Conservation (phyloP, 2,797 vertebrate genomes). For the Urosaurus nigricauda region DNA sequence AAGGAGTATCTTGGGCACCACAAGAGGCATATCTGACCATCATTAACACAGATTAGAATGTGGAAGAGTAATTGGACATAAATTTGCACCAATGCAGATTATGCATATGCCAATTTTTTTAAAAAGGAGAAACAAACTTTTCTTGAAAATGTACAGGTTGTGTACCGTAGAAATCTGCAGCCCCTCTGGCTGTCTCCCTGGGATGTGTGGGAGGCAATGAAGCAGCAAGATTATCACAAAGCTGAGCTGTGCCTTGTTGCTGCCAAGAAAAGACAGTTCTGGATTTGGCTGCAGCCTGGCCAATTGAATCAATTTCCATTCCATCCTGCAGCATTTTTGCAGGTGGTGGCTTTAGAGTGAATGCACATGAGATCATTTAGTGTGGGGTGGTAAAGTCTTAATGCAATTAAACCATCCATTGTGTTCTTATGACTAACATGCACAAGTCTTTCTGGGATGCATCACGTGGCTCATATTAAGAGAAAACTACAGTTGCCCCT, state of each 20-base stretch:
- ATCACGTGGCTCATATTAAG: no score
- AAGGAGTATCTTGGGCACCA: neutral
- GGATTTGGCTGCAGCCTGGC: neutral
- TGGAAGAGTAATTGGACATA: neutral
- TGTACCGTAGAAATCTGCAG: neutral
- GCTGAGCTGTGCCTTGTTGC: neutral
- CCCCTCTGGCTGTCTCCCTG: neutral
- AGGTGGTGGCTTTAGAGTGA: neutral
- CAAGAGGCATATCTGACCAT: neutral
- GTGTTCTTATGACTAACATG: neutral
- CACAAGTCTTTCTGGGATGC: neutral
- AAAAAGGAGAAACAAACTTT: neutral
- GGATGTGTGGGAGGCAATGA: neutral
- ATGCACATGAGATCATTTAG: neutral
- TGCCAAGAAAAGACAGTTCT: neutral
- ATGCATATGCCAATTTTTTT: neutral
- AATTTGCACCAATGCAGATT: neutral
- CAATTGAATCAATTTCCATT: neutral
- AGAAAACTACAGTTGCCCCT: no score
- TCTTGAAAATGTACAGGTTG: neutral
- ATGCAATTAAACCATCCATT: neutral
- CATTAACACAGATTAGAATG: neutral
- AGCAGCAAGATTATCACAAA: neutral
- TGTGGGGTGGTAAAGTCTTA: neutral
- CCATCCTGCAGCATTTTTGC: slow-evolving; percentile 7